Evolutionary conservation across 2,888 invertebrate species (phyloP).

Genomic region (Drosophila monieri): DNA sequence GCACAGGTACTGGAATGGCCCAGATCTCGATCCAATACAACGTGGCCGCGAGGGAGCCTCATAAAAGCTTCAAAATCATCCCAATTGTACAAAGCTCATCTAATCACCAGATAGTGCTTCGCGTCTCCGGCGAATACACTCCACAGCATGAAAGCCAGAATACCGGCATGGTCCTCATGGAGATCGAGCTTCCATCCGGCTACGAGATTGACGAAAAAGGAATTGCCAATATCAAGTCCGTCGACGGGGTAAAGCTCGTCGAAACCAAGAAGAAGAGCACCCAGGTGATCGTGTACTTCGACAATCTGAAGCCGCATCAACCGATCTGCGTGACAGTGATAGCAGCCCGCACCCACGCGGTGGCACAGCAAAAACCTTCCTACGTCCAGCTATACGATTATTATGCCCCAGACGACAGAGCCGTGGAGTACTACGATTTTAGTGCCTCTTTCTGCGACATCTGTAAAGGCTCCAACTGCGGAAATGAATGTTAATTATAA

Average conservation of each 20-base stretch:
- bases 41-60: slow-evolving; percentile 93
- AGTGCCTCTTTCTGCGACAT: slow-evolving; percentile 91
- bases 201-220: slow-evolving; percentile 92
- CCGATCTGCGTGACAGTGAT: slow-evolving; percentile 91
- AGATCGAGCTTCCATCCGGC: slow-evolving; percentile 94
- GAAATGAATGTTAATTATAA: slow-evolving; percentile 61
- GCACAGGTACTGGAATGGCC: slow-evolving; percentile 91
- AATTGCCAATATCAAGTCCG: slow-evolving; percentile 86
- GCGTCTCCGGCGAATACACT: slow-evolving; percentile 90
- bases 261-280: slow-evolving; percentile 88
- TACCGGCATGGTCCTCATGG: slow-evolving; percentile 95
- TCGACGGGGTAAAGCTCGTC: slow-evolving; percentile 85
- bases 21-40: slow-evolving; percentile 92
- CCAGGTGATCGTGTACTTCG: slow-evolving; percentile 89
- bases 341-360: slow-evolving; percentile 92
- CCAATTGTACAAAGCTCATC: slow-evolving; percentile 93
- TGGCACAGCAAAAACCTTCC: slow-evolving; percentile 93
- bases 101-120: slow-evolving; percentile 90
- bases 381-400: slow-evolving; percentile 94
- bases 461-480: slow-evolving; percentile 88
- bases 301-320: slow-evolving; percentile 86
- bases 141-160: slow-evolving; percentile 84
- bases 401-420: slow-evolving; percentile 89
- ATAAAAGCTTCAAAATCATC: slow-evolving; percentile 93
- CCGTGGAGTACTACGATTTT: slow-evolving; percentile 75